phyloP scores from a whole-genome alignment of 1,140 invertebrate genomes.

The Panagrolaimus sp. region DNA sequence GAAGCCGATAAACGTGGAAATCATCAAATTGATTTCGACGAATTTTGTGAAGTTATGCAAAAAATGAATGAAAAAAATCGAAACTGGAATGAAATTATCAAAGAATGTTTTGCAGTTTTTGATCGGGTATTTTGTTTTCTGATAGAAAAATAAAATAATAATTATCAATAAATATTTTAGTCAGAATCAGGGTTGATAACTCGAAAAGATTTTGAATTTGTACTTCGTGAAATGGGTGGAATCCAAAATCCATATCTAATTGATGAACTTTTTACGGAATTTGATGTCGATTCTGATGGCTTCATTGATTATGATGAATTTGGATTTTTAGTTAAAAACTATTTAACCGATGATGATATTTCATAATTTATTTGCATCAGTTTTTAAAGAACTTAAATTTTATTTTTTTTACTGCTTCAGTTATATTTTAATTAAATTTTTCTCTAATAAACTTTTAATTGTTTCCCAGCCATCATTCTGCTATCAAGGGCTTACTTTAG shows the following conservation, averaged over 20 bases:
- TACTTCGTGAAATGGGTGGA: constrained; percentile 53
- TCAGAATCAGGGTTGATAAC: constrained; percentile 50
- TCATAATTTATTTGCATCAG: too few relatives aligned
- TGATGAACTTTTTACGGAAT: constrained; percentile 59
- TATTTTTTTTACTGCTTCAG: too few relatives aligned
- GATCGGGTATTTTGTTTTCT: constrained; percentile 39
- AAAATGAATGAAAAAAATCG: constrained; percentile 52
- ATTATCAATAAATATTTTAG: constrained; percentile 36
- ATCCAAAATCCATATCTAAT: constrained; percentile 48
- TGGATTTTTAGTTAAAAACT: constrained; percentile 35
- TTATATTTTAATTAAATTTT: too few relatives aligned
- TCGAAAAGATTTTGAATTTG: constrained; percentile 52
- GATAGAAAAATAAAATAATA: not conserved
- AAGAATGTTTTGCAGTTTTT: constrained; percentile 55
- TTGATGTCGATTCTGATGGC: constrained; percentile 62
- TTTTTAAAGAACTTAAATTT: too few relatives aligned
- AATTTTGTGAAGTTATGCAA: constrained; percentile 56
- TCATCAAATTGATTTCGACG: constrained; percentile 56
- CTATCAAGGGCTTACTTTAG: too few relatives aligned
- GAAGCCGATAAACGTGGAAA: constrained; percentile 55
- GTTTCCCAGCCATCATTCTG: too few relatives aligned
- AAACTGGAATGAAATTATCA: constrained; percentile 54
- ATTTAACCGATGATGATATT: constrained; percentile 43
- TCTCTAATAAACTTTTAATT: too few relatives aligned
- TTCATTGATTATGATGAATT: constrained; percentile 59